Percentiles rank a stretch among this genome's conserved stretches.
Conservation (phyloP, 2,888 invertebrate species). For the Conchocele bisecta region DNA sequence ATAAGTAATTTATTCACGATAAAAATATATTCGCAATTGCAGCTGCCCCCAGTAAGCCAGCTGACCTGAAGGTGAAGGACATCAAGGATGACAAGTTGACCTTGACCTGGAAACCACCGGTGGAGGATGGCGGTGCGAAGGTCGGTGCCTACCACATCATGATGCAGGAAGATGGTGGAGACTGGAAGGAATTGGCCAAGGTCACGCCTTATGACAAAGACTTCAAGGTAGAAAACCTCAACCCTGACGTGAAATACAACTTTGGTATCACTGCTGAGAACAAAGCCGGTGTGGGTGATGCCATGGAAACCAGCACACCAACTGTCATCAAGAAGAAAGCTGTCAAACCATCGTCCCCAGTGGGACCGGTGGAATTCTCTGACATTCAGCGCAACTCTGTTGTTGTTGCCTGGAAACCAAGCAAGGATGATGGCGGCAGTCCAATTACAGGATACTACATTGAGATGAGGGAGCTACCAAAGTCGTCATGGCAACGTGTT, state of each 20-base stretch:
- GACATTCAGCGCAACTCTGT: constrained; percentile 75
- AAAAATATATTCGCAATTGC: too few relatives aligned
- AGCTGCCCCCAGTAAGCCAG: constrained; percentile 76
- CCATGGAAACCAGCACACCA: constrained; percentile 66
- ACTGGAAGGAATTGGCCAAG: constrained; percentile 94
- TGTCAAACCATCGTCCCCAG: constrained; percentile 71
- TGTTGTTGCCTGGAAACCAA: constrained; percentile 85
- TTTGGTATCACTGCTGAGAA: constrained; percentile 82
- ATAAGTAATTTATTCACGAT: too few relatives aligned
- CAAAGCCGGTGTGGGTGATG: constrained; percentile 72
- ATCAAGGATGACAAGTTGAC: constrained; percentile 71
- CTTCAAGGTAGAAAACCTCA: constrained; percentile 75
- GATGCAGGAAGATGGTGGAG: constrained; percentile 85
- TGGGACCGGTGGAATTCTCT: constrained; percentile 75
- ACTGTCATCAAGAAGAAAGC: constrained; percentile 67
- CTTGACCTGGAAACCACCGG: constrained; percentile 82
- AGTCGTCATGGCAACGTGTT: constrained; percentile 88
- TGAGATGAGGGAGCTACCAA: constrained; percentile 76
- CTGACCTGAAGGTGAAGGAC: constrained; percentile 63
- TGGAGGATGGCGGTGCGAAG: constrained; percentile 81
- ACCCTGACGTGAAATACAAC: constrained; percentile 75
- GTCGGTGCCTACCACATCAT: constrained; percentile 79
- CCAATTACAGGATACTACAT: constrained; percentile 83
- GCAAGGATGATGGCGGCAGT: constrained; percentile 93
- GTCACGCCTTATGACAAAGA: constrained; percentile 87